Evolutionary conservation across 2,888 invertebrate species (phyloP).

Genomic region (Cephus spinipes): DNA sequence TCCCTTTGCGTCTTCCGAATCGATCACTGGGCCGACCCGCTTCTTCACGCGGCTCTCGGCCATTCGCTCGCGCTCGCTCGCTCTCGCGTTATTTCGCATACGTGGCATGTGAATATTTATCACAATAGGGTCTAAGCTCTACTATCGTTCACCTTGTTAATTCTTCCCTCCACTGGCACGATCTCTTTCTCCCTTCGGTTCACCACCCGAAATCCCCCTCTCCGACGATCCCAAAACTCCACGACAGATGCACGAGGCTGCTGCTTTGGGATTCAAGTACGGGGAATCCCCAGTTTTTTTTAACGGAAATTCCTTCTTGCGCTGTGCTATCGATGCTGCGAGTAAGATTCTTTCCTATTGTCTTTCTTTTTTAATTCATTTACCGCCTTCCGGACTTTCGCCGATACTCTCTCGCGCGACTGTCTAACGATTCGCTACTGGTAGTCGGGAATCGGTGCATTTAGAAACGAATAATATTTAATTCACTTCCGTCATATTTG

Average conservation of each 20-base stretch:
- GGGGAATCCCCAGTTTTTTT: too few species aligned
- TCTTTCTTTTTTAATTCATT: constrained; percentile 18
- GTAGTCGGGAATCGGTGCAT: constrained; percentile 24
- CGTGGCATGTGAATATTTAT: not conserved
- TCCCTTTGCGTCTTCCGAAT: constrained; percentile 51
- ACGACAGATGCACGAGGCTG: too few species aligned
- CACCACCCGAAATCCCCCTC: too few species aligned
- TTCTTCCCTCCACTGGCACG: not conserved
- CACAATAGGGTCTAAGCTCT: not conserved
- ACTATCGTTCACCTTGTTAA: not conserved
- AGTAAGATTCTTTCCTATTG: not conserved
- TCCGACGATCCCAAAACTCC: too few species aligned
- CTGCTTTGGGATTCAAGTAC: not conserved
- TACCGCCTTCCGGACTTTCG: constrained; percentile 59
- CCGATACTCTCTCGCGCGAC: constrained; percentile 54
- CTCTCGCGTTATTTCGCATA: not conserved
- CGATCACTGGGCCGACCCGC: constrained; percentile 51
- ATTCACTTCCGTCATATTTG: too few species aligned
- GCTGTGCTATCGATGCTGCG: too few species aligned
- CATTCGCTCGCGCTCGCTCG: constrained; percentile 48
- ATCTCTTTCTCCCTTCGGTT: not conserved
- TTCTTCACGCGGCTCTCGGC: constrained; percentile 49
- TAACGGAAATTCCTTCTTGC: too few species aligned
- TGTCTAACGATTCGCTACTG: constrained; percentile 58
- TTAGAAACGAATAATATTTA: too few species aligned